Evolutionary conservation across 2,113 vertebrate species (phyloP).

Genomic region (Miniopterus natalensis): DNA sequence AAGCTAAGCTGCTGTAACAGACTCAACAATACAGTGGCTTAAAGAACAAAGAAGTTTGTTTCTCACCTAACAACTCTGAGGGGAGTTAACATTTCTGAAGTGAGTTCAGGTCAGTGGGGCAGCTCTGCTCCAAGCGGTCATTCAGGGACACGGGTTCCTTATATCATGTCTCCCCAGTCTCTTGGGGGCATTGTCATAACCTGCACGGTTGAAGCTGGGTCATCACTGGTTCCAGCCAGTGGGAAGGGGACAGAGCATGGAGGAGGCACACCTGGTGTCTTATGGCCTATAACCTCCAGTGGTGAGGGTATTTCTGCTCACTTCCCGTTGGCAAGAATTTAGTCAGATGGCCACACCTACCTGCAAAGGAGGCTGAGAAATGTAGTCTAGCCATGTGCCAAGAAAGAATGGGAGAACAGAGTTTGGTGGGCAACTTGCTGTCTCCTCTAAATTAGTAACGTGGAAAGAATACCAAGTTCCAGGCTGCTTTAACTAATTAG

Average conservation of each 20-base stretch:
- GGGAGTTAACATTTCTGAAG: conserved; percentile 56
- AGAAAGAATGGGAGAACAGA: conserved; percentile 39
- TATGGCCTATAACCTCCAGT: not conserved
- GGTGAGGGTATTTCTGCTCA: not conserved
- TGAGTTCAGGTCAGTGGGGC: conserved; percentile 72
- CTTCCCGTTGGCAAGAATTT: not conserved
- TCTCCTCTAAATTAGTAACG: not conserved
- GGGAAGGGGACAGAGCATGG: not conserved
- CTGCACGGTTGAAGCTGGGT: conserved; percentile 33
- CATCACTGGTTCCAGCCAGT: not conserved
- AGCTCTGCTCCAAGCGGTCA: conserved; percentile 57
- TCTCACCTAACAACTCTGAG: conserved; percentile 50
- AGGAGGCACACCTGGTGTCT: not conserved
- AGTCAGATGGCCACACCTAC: not conserved
- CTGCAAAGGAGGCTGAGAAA: conserved; percentile 32
- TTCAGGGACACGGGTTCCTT: conserved; percentile 53
- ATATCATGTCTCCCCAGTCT: conserved; percentile 39
- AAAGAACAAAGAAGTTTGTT: conserved; percentile 64
- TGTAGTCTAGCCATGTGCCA: not conserved
- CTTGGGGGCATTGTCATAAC: conserved; percentile 17
- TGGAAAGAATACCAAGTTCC: conserved; percentile 24
- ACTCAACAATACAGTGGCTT: not conserved
- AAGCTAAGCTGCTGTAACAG: conserved; percentile 63
- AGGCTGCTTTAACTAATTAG: conserved; percentile 53
- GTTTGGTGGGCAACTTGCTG: conserved; percentile 58